phyloP scores from a whole-genome alignment of 2,888 invertebrate genomes.

The Melieria picta region DNA sequence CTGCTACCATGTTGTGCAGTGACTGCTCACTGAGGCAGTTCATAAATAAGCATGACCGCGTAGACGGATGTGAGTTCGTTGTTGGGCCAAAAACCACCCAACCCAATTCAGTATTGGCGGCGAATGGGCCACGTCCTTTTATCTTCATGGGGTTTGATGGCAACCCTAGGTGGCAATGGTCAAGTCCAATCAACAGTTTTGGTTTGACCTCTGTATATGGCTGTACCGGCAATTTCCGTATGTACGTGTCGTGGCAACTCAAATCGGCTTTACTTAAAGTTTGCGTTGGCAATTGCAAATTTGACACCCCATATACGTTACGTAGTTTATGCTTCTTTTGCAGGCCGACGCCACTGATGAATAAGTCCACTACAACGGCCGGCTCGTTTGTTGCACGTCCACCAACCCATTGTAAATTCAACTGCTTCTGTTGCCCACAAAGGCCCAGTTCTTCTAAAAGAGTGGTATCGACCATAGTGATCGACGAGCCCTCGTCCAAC shows the following conservation, averaged over 20 bases:
- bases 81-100: constrained; percentile 9
- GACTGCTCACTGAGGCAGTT: constrained; percentile 13
- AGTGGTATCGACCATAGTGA: neutral
- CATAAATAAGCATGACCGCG: neutral
- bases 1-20: constrained; percentile 20
- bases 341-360: constrained; percentile 5
- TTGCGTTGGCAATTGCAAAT: constrained; percentile 22
- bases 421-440: neutral
- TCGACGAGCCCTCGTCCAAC: constrained; percentile 11
- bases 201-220: constrained; percentile 11
- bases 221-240: neutral
- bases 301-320: constrained; percentile 1
- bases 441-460: neutral
- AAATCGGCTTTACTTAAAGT: neutral
- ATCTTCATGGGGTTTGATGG: constrained; percentile 6
- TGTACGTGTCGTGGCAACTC: neutral
- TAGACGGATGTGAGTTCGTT: too few relatives aligned
- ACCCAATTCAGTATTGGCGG: constrained; percentile 18
- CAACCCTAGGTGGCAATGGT: constrained; percentile 28
- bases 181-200: neutral
- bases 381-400: constrained; percentile 5
- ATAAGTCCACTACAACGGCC: neutral
- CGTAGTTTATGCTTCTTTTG: neutral
- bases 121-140: constrained; percentile 9
- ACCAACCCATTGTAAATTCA: constrained; percentile 10